A percentile compares a stretch with the other conserved stretches of the same genome.
These are phyloP conservation scores for Callaeas wilsoni DNA, from an alignment of 2,113 vertebrate species.

Conservation along the genomic window DNA sequence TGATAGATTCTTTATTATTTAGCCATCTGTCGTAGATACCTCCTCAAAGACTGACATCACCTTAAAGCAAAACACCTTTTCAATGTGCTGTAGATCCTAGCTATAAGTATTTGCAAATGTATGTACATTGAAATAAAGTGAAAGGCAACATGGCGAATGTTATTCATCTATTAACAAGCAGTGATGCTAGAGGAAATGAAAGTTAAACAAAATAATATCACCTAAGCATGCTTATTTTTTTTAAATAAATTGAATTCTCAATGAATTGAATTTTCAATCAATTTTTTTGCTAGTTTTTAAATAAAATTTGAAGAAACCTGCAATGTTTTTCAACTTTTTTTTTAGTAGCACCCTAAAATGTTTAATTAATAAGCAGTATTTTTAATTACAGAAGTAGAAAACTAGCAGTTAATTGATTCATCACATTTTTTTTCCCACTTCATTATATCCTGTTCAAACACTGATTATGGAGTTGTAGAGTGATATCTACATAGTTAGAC, in stretches of 20 bases:
- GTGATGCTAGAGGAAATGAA: neutral
- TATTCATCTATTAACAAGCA: neutral
- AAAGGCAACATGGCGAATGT: neutral
- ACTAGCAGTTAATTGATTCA: neutral
- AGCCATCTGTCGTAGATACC: neutral
- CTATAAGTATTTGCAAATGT: neutral
- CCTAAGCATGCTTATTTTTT: neutral
- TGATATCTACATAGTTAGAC: too few species aligned
- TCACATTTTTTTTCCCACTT: neutral
- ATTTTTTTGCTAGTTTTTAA: neutral
- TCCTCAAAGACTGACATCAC: neutral
- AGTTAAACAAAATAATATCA: neutral
- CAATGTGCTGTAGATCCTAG: neutral
- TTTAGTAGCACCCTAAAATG: neutral
- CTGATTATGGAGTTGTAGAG: neutral
- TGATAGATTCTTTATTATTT: neutral
- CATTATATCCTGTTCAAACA: neutral
- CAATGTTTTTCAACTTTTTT: neutral
- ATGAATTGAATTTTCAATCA: neutral
- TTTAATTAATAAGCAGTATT: neutral
- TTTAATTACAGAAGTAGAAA: neutral
- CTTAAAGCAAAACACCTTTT: neutral
- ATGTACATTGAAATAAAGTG: neutral
- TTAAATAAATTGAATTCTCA: neutral
- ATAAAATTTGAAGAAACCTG: neutral